Evolutionary conservation across 2,888 invertebrate species (phyloP), one percentile per base, ranked within the genome.

Genomic region (Ophion obscuratus): DNA sequence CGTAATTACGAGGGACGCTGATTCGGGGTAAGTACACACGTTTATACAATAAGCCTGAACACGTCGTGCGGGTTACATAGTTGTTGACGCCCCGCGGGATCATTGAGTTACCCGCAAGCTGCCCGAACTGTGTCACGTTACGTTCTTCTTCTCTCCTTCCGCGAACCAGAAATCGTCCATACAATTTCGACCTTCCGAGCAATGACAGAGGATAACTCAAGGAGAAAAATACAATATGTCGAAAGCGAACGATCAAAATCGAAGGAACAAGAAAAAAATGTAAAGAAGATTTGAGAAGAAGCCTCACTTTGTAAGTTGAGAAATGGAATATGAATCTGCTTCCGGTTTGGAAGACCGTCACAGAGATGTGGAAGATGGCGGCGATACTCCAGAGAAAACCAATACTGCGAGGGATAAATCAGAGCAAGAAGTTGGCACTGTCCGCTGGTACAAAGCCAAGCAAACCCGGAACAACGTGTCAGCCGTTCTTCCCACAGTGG

Each of bases 271-370:
- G 5, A 57, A 57, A n/a, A 77, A 53, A 36, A 81, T 78, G 81
- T 71, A 67, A 82, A 47, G 62, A 57, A 59, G 40, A 57, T 31
- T 53, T 53, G 17, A 53, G 31, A 64, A 31, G 57, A 20, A 24
- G 9, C n/a, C 7, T n/a, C 27, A 20, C 61, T 20, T 57, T 17
- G 0, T 6, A 64, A 64, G 2, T 11, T 10, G 14, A 73, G 36
- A 84, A 73, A 93, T 93, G 93, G 93, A 93, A 86, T 92, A 92
- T 89, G 92, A 93, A 88, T 92, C 92, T 47, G 91, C 89, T 44
- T 91, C 93, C 14, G 92, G 92, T 66, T 91, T 91, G 81, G 92
- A 93, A 74, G 90, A 86, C 78, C 89, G 89, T 84, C 73, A 89
- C 76, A 90, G 87, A 80, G 90, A 91, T 75, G 83, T 89, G 36